A percentile compares a stretch with the other conserved stretches of the same genome.
Evolutionary conservation across 1,140 invertebrate genomes (phyloP).

Genomic region (Chionoecetes opilio): DNA sequence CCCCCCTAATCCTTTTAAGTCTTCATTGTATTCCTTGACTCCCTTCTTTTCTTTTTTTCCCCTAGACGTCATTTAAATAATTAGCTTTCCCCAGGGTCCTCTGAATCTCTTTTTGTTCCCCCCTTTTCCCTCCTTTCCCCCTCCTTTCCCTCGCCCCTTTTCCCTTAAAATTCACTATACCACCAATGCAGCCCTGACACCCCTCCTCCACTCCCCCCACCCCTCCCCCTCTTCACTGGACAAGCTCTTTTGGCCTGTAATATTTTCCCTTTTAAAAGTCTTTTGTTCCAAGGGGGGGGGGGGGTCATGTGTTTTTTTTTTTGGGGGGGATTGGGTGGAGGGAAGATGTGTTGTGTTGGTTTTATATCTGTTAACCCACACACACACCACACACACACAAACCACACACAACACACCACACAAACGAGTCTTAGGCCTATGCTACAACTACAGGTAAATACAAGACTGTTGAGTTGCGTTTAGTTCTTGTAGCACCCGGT

Average conservation of each 20-base stretch:
- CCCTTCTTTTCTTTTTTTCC: not conserved
- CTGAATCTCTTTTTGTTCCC: not conserved
- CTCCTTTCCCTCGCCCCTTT: not conserved
- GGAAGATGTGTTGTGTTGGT: not conserved
- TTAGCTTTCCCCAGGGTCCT: not conserved
- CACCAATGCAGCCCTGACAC: not conserved
- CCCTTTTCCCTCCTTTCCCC: not conserved
- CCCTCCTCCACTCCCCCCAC: not conserved
- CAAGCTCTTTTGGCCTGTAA: not conserved
- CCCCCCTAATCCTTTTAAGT: not conserved
- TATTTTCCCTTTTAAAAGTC: not conserved
- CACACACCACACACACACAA: too few species aligned
- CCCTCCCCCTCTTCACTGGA: not conserved
- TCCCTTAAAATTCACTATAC: not conserved
- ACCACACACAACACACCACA: too few species aligned
- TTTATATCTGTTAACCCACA: not conserved
- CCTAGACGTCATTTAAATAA: not conserved
- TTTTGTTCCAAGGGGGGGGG: not conserved
- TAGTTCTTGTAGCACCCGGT: too few species aligned
- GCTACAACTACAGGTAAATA: too few species aligned
- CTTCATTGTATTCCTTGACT: not conserved
- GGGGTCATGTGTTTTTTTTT: too few species aligned
- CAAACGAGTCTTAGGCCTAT: too few species aligned
- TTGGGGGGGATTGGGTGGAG: too few species aligned
- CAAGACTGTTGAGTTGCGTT: too few species aligned